Evolutionary conservation across 2,113 vertebrate genomes (phyloP), one percentile per base, ranked within the genome.

Genomic region (Glaucomys volans): DNA sequence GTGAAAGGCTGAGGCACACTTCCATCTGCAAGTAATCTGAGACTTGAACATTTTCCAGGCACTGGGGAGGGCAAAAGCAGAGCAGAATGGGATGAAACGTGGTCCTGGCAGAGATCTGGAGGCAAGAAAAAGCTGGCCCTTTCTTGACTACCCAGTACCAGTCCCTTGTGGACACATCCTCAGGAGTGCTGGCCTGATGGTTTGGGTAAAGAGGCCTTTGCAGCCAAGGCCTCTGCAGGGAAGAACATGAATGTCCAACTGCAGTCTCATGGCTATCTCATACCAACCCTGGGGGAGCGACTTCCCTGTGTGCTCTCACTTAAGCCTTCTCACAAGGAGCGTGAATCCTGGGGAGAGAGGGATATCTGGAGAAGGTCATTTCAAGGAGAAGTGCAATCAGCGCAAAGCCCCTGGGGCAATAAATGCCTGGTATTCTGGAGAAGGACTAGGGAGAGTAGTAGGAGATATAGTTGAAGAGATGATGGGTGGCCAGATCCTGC

Each of bases 151-250:
- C 47, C 32, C 40, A 7, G 8, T 35, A 32, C 4, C 8, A 7
- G 52, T 17, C 9, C 44, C 26, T n/a, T 2, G 2, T 4, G 52
- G 75, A 11, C n/a, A 12, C 4, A 30, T 14, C 14, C 54, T 13
- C 26, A 28, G 35, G 14, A 57, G 5, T 28, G 0, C 28, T 35
- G 4, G 20, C 22, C 24, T 30, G 6, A 20, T 11, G 1, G 0
- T n/a, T 18, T 26, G 24, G 10, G 24, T 12, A 24, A 24, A 71
- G 26, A 18, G 32, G 2, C 4, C 67, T 87, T 82, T 42, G n/a
- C 3, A 67, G 26, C 22, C 5, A 22, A 57, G 82, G 16, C 26
- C 44, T 84, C 40, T 50, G 40, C 7, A 1, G 28, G 5, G 28
- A 82, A 81, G 52, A 32, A 82, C 40, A 86, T 28, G 24, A 22